A percentile compares a stretch with the other conserved stretches of the same genome.
phyloP scores from a whole-genome alignment of 2,113 vertebrate genomes.

The Tichodroma muraria region DNA sequence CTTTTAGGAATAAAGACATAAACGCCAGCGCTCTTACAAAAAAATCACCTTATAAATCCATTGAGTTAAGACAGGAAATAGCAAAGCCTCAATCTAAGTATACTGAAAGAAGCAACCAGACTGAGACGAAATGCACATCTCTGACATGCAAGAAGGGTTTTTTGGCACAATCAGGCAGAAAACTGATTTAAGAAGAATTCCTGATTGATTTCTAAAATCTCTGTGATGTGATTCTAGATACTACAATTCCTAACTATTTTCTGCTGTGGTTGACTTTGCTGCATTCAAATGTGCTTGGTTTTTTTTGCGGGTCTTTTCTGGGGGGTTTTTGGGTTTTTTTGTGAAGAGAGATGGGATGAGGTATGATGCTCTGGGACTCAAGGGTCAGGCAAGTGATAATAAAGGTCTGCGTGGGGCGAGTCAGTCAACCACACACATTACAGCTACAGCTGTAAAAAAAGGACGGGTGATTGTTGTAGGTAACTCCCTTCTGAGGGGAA shows the following conservation, averaged over 20 bases:
- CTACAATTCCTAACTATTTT: background rate
- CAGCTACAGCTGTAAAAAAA: background rate
- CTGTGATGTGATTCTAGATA: background rate
- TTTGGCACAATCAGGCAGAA: background rate
- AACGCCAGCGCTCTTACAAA: background rate
- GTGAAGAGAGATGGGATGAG: background rate
- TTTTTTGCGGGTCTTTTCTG: fast-evolving
- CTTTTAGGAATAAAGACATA: background rate
- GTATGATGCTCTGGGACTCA: background rate
- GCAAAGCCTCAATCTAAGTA: background rate
- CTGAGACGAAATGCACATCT: background rate
- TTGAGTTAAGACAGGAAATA: background rate
- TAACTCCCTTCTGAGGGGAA: background rate
- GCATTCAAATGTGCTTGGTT: background rate
- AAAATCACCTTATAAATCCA: background rate
- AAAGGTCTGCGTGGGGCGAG: background rate
- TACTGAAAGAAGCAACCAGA: background rate
- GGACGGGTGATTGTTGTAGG: background rate
- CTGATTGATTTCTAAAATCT: background rate
- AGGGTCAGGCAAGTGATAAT: background rate
- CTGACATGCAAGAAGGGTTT: background rate
- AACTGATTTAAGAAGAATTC: background rate
- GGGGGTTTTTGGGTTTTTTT: background rate
- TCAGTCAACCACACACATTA: background rate
- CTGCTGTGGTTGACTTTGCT: background rate